phyloP scores from a whole-genome alignment of 2,888 invertebrate genomes.

The Stenurella melanura region DNA sequence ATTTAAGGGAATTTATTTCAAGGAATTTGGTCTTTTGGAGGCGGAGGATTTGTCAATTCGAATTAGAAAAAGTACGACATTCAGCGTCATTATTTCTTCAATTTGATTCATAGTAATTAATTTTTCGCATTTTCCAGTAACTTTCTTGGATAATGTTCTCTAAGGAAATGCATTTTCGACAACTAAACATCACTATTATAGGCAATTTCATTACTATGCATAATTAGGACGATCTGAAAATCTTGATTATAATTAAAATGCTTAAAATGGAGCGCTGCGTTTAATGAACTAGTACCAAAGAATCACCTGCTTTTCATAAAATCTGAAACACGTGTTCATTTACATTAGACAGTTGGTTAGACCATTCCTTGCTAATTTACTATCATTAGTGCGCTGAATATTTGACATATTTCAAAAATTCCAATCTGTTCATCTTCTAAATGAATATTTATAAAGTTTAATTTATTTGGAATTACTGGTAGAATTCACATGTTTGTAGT shows the following conservation, averaged over 20 bases:
- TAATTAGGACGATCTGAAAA: too few species aligned
- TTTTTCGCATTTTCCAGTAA: too few species aligned
- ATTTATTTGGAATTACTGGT: not conserved
- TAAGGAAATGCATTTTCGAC: too few species aligned
- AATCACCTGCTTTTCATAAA: not conserved
- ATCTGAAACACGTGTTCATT: not conserved
- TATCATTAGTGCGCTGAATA: not conserved
- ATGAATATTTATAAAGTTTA: conserved; percentile 4
- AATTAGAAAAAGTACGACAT: too few species aligned
- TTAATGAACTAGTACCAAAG: not conserved
- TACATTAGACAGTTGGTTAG: not conserved
- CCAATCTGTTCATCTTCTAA: not conserved
- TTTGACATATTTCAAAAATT: not conserved
- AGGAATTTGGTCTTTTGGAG: too few species aligned
- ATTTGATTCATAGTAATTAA: too few species aligned
- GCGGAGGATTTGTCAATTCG: too few species aligned
- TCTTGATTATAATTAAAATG: not conserved
- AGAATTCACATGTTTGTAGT: not conserved
- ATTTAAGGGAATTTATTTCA: too few species aligned
- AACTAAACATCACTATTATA: too few species aligned
- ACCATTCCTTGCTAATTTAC: not conserved
- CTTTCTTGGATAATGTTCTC: too few species aligned
- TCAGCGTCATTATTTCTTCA: too few species aligned
- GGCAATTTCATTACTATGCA: too few species aligned
- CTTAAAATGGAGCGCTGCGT: not conserved